A percentile compares a stretch with the other conserved stretches of the same genome.
Evolutionary conservation across 2,888 invertebrate species (phyloP).

Genomic region (Mimachlamys varia): DNA sequence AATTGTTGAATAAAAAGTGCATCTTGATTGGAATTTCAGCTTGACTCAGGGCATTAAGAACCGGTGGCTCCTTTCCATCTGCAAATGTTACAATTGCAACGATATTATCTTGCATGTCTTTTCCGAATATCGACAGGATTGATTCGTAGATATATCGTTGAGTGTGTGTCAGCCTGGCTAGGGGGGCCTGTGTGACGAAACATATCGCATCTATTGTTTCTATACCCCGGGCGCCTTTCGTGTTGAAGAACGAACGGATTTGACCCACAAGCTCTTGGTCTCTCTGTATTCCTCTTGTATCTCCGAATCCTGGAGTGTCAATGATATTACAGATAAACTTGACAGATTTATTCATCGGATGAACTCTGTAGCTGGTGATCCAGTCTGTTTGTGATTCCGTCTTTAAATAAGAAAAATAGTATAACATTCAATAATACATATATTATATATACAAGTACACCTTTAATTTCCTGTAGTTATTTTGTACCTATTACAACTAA

Average conservation of each 20-base stretch:
- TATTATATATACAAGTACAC: too few relatives aligned
- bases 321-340: slow-evolving; percentile 55
- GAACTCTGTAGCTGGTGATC: slow-evolving; percentile 56
- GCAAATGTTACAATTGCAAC: slow-evolving; percentile 61
- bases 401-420: slow-evolving; percentile 41
- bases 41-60: slow-evolving; percentile 53
- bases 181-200: slow-evolving; percentile 59
- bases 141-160: slow-evolving; percentile 61
- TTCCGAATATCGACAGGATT: slow-evolving; percentile 59
- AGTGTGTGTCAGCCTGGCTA: slow-evolving; percentile 55
- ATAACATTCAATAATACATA: too few relatives aligned
- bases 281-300: slow-evolving; percentile 54
- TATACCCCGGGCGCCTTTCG: slow-evolving; percentile 52
- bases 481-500: too few relatives aligned
- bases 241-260: slow-evolving; percentile 52
- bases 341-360: slow-evolving; percentile 41
- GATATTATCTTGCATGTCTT: slow-evolving; percentile 58
- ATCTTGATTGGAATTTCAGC: slow-evolving; percentile 54
- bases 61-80: slow-evolving; percentile 60
- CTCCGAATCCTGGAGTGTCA: slow-evolving; percentile 61
- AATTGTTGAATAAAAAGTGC: slow-evolving; percentile 59
- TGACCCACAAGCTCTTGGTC: slow-evolving; percentile 57
- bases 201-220: slow-evolving; percentile 59
- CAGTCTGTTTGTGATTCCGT: slow-evolving; percentile 58
- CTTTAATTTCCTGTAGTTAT: too few relatives aligned